Evolutionary conservation across 2,888 invertebrate genomes (phyloP).

Genomic region (Nomada flava): DNA sequence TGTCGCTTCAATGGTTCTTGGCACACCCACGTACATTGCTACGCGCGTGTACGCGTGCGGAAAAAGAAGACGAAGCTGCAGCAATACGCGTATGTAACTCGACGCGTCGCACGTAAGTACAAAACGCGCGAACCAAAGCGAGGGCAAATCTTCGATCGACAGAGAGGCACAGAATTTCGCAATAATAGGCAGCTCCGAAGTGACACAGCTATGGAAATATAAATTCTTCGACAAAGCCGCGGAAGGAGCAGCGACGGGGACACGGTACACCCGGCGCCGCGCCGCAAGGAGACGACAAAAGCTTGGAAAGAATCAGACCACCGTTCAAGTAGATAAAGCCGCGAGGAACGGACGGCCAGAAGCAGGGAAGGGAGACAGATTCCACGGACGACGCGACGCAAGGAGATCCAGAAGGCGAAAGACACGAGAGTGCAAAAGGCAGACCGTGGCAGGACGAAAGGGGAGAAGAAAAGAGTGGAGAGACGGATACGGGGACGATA

Average conservation of each 20-base stretch:
- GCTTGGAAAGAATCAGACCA: background rate
- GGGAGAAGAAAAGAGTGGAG: slow-evolving; percentile 24
- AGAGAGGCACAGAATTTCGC: slow-evolving; percentile 35
- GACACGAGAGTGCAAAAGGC: slow-evolving; percentile 3
- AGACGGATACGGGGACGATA: slow-evolving; percentile 43
- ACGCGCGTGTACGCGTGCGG: no score
- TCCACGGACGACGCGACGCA: background rate
- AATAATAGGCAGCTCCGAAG: background rate
- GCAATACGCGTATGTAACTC: background rate
- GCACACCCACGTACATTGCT: no score
- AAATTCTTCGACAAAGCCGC: slow-evolving; percentile 27
- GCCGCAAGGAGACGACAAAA: slow-evolving; percentile 15
- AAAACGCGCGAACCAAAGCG: background rate
- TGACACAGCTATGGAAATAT: slow-evolving; percentile 24
- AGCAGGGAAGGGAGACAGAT: slow-evolving; percentile 32
- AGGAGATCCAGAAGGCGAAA: background rate
- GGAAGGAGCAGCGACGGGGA: background rate
- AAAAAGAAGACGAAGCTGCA: no score
- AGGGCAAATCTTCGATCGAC: slow-evolving; percentile 22
- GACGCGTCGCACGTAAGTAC: background rate
- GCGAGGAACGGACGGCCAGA: slow-evolving; percentile 19
- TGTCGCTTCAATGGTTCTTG: no score
- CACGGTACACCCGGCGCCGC: background rate
- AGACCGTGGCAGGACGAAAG: slow-evolving; percentile 10
- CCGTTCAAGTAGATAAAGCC: background rate